These are phyloP conservation scores for rabbit (Oryctolagus cuniculus) DNA, from an alignment of 2,113 vertebrate genomes.

Conservation along the genomic window DNA sequence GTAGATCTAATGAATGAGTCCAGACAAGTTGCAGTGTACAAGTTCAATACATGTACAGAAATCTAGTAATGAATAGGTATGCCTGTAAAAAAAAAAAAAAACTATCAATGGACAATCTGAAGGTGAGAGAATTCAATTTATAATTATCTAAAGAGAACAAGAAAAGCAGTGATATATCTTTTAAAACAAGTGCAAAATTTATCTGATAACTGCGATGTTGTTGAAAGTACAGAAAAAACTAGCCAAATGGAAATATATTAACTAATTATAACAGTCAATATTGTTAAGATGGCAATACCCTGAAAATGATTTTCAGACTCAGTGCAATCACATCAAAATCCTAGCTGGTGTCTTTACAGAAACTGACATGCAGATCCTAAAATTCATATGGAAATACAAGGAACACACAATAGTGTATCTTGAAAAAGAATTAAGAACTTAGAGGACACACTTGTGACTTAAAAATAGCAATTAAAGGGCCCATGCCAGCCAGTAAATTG, in stretches of 20 bases:
- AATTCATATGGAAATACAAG: neutral
- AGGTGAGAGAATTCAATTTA: neutral
- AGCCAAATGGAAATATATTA: conserved; percentile 22
- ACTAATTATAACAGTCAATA: neutral
- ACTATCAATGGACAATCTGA: no score
- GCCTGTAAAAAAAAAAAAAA: no score
- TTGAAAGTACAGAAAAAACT: neutral
- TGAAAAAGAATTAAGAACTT: conserved; percentile 31
- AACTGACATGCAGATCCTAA: neutral
- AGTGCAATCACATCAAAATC: neutral
- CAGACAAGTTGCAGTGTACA: neutral
- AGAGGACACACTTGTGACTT: neutral
- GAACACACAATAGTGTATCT: neutral
- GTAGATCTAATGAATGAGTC: neutral
- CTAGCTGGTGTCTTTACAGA: neutral
- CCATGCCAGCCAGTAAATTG: no score
- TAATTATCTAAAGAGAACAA: neutral
- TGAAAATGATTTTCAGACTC: conserved; percentile 6
- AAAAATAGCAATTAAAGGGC: neutral
- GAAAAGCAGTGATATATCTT: neutral
- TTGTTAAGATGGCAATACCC: neutral
- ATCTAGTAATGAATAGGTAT: neutral
- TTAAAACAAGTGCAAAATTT: neutral
- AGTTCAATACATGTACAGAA: neutral
- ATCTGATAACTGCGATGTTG: neutral